Evolutionary conservation across 2,113 vertebrate genomes (phyloP), one percentile per base, ranked within the genome.

Genomic region (Pseudolaguvia tuberculata): DNA sequence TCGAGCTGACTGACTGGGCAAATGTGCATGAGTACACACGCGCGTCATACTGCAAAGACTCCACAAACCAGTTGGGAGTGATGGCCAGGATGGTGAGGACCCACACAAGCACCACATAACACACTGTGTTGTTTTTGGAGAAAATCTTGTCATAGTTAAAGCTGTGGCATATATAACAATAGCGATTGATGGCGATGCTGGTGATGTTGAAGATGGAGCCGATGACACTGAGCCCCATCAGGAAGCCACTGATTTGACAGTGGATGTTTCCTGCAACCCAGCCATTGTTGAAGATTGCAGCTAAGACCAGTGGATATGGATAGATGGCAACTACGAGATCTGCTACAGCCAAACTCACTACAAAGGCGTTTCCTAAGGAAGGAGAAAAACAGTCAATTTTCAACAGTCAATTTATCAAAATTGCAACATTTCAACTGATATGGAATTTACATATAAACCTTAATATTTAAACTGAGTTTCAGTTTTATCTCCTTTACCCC

Each of bases 161-260:
- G 87, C 89, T 91, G 85, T 92, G 92, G 88, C 92, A 93, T 84
- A 93, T 92, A 87, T 92, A 93, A 86, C 90, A 92, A 84, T 93
- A 93, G 79, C 91, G 90, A 82, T 93, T 93, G 84, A 93, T 81
- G 78, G 92, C 92, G 61, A 93, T 93, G 65, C 89, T 90, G 0
- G 92, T 92, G 80, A 93, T 93, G 87, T 93, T 93, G 83, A 93
- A 93, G 84, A 93, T 92, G 77, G 92, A 93, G 81, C 91, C 87
- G 11, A 93, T 93, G 56, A 93, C 91, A 15, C 92, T 93, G 63
- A 93, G 88, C 67, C 92, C 92, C 90, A 93, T 93, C 18, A 93
- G 87, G 85, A 93, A 92, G 78, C 92, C 91, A 6, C 91, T 93
- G 84, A 92, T 86, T 85, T 93, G 91, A 69, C 92, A 93, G 84